Conservation (phyloP, 2,888 invertebrate species). For the Drosophila ezoana region DNA sequence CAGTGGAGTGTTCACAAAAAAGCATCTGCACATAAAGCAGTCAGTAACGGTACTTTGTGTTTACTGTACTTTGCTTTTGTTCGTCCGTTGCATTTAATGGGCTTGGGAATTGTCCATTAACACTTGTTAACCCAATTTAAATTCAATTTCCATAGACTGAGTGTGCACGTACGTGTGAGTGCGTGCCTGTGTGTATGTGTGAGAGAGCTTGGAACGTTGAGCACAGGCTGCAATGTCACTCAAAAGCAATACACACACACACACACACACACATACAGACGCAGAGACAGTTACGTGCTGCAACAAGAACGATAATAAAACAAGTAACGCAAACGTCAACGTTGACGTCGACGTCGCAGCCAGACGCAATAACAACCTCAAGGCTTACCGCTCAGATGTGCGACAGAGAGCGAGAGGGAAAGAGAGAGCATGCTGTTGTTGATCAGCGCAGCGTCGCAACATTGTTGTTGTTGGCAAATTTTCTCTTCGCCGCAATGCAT, state of each 20-base stretch:
- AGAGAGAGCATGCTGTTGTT: not conserved
- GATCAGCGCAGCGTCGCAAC: slow-evolving; percentile 1
- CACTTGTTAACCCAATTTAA: slow-evolving; percentile 81
- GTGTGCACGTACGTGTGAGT: slow-evolving; percentile 27
- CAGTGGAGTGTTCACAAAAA: too few relatives aligned
- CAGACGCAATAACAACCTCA: slow-evolving; percentile 57
- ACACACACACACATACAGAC: slow-evolving; percentile 27
- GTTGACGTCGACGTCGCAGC: slow-evolving; percentile 39
- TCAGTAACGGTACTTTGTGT: slow-evolving; percentile 47
- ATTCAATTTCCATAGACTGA: slow-evolving; percentile 77
- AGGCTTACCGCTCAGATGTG: slow-evolving; percentile 61
- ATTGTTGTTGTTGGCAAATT: slow-evolving; percentile 41
- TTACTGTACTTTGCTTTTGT: slow-evolving; percentile 55
- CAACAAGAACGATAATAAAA: slow-evolving; percentile 53
- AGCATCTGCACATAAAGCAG: slow-evolving; percentile 13
- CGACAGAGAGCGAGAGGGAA: slow-evolving; percentile 19
- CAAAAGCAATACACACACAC: slow-evolving; percentile 35
- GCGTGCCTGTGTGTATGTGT: slow-evolving; percentile 22
- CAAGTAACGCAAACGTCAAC: slow-evolving; percentile 63
- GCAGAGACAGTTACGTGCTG: slow-evolving; percentile 49
- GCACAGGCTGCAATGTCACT: slow-evolving; percentile 71
- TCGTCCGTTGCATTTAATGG: slow-evolving; percentile 40
- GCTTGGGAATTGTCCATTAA: slow-evolving; percentile 78
- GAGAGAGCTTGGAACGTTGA: slow-evolving; percentile 39
- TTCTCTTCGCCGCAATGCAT: slow-evolving; percentile 56